phyloP scores from a whole-genome alignment of 2,113 vertebrate species.

The Siniperca knerii region DNA sequence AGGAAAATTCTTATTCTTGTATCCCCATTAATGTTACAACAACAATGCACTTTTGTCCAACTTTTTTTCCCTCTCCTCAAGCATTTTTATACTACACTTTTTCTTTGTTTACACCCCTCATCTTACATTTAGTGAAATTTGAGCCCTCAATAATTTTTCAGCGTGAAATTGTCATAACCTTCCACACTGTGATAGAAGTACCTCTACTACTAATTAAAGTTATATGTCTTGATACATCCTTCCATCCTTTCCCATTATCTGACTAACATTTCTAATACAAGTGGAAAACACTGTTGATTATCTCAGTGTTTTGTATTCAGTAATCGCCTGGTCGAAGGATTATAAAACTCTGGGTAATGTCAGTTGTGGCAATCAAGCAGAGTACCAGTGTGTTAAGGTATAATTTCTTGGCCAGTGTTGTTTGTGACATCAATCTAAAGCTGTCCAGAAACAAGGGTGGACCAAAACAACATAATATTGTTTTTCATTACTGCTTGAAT shows the following conservation, averaged over 20 bases:
- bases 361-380: conserved; percentile 65
- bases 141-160: not conserved
- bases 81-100: conserved; percentile 14
- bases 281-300: conserved; percentile 47
- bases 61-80: conserved; percentile 10
- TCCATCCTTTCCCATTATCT: conserved; percentile 20
- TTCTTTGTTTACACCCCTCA: conserved; percentile 13
- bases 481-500: conserved; percentile 79
- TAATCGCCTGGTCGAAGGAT: conserved; percentile 33
- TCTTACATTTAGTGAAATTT: conserved; percentile 29
- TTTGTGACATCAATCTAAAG: conserved; percentile 80
- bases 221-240: not conserved
- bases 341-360: conserved; percentile 55
- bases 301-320: conserved; percentile 39
- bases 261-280: conserved; percentile 18
- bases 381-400: conserved; percentile 55
- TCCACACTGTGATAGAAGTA: not conserved
- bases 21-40: conserved; percentile 82
- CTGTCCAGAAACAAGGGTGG: conserved; percentile 69
- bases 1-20: conserved; percentile 84
- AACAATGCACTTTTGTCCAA: conserved; percentile 82
- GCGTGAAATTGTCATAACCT: not conserved
- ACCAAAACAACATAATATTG: conserved; percentile 73
- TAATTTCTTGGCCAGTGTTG: conserved; percentile 67
- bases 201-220: not conserved